Base-by-base conservation (phyloP, 2,888 invertebrate genomes). In the Melanotus villosus region DNA sequence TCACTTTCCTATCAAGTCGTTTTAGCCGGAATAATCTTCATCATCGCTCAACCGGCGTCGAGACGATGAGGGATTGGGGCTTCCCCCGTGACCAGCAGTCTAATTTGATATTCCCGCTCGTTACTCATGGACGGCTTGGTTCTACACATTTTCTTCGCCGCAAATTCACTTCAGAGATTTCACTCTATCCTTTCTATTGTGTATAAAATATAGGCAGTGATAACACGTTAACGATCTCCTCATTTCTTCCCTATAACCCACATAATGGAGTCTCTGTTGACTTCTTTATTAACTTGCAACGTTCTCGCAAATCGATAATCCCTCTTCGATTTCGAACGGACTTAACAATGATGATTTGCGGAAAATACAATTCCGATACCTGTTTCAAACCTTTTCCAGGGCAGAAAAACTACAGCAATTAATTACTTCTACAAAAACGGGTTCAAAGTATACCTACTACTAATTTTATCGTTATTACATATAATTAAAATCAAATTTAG, bases 1-100 rank as follows among this genome's bases (percentile, higher is more conserved):
- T 74, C 74, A 74, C 72, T 71, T 67, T 71, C 74, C 72, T 71
- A 74, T 74, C 74, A 68, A 63, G 67, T 69, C 71, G 71, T 69
- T 70, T 71, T 70, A 71, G 72, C 64, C 60, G 57, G 65, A 67
- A 65, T 74, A 74, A 74, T 74, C 74, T 71, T 71, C 65, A 64
- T 65, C 71, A 73, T 74, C 71, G 69, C 69, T 74, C 71, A 74
- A 69, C 71, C 71, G 68, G 73, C 65, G 68, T 67, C 70, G 57
- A 71, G 69, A 65, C 74, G 72, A 68, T 73, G 72, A 73, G 63
- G 68, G 68, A 64, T 68, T 64, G 57, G 58, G 58, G 63, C 64
- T 64, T 68, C 64, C 63, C 68, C 45, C 64, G 68, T 68, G 68
- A 68, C 64, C 68, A 64, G 68, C 63, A 68, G 52, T 64, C 64